Conservation (phyloP, 2,888 invertebrate genomes). For the Acronicta leporina region DNA sequence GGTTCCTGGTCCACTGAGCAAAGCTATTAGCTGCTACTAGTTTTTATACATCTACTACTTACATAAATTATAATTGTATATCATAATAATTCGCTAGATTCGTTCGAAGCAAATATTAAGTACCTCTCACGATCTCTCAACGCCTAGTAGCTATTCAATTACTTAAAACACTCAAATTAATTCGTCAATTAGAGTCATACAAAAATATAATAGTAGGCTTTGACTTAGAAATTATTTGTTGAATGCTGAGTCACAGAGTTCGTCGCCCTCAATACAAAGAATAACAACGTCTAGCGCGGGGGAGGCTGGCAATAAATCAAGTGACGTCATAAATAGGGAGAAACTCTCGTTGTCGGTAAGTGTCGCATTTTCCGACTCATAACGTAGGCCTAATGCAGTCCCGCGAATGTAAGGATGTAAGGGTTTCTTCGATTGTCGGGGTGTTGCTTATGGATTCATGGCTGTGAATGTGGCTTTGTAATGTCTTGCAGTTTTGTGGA, state of each 20-base stretch:
- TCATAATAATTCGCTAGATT: not conserved
- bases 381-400: conserved; percentile 63
- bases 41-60: too few relatives aligned
- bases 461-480: conserved; percentile 44
- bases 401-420: conserved; percentile 37
- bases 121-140: conserved; percentile 25
- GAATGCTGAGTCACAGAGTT: conserved; percentile 63
- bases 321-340: conserved; percentile 72
- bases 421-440: conserved; percentile 51
- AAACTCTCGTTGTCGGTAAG: conserved; percentile 62
- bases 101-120: not conserved
- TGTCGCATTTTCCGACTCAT: conserved; percentile 75
- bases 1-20: conserved; percentile 6
- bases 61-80: not conserved
- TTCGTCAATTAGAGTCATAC: conserved; percentile 20
- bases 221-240: conserved; percentile 46
- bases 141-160: conserved; percentile 37
- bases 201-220: conserved; percentile 48
- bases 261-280: conserved; percentile 66
- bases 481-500: conserved; percentile 37
- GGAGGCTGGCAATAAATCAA: conserved; percentile 68
- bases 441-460: conserved; percentile 38
- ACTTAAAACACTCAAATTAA: conserved; percentile 46
- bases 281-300: conserved; percentile 65
- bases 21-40: not conserved